Evolutionary conservation across 1,140 invertebrate species (phyloP), one percentile per base, ranked within the genome.

Genomic region (Ephestia elutella): DNA sequence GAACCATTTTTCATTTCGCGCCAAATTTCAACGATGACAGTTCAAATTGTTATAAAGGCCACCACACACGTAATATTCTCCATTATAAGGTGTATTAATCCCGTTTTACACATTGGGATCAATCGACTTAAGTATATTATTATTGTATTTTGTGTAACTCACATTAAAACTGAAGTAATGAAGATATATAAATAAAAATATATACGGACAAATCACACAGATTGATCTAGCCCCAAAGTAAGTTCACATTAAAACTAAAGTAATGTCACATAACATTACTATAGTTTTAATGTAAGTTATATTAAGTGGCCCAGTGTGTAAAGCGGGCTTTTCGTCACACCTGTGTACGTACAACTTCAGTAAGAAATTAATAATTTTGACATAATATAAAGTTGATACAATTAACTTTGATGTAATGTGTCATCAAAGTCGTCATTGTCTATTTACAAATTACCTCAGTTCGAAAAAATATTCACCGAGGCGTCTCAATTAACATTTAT

Each of bases 401-500:
- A 44, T 44, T 44, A 44, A 44, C 38, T 44, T 44, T 44, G 38
- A n/a, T 44, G 38, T 44, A 44, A 44, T 15, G n/a, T 44, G 38
- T 44, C 38, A 44, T 44, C 38, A 13, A 44, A 44, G 38, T 17
- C 38, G 15, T 44, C n/a, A 44, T 44, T 44, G 38, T 44, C 30
- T 44, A 15, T 15, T 73, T 72, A 80, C 64, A 73, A 75, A 81
- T 75, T 74, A 70, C 70, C 68, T 71, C 68, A 72, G 73, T 76
- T 64, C 68, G 58, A 44, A 65, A 64, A 63, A 70, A 72, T 75
- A 75, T 74, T 68, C 66, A 71, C 60, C 60, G 65, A 49, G 54
- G 50, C 65, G 60, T 56, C 61, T 50, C 56, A 56, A 74, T 78
- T 72, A 75, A 62, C 68, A 78, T 80, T 70, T 72, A 73, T 75